phyloP scores from a whole-genome alignment of 1,140 invertebrate species.

The Drosophila arawakana region DNA sequence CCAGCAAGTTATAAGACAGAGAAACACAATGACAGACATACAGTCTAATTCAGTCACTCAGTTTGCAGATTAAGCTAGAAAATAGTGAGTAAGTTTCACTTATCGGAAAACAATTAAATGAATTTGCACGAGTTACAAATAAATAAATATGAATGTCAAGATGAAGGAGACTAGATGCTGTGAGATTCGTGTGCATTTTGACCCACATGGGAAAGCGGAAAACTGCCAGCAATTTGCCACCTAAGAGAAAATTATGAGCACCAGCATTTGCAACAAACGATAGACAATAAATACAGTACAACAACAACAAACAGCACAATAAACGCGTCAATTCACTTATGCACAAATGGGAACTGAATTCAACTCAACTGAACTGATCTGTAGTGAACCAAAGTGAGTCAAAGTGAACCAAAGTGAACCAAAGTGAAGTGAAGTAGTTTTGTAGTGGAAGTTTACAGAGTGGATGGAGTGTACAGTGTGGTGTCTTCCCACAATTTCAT shows the following conservation, averaged over 20 bases:
- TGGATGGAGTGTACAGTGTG: neutral
- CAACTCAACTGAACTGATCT: conserved; percentile 1
- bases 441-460: neutral
- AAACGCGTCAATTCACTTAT: conserved; percentile 64
- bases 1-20: conserved; percentile 35
- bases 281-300: conserved; percentile 30
- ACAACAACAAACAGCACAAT: conserved; percentile 5
- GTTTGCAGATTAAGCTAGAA: conserved; percentile 16
- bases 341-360: conserved; percentile 61
- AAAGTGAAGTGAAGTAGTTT: conserved; percentile 1
- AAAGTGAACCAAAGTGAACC: conserved; percentile 5
- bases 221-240: conserved; percentile 80
- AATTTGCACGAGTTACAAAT: conserved; percentile 74
- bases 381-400: conserved; percentile 2
- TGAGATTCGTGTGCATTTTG: conserved; percentile 67
- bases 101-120: conserved; percentile 75
- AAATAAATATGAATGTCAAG: conserved; percentile 81
- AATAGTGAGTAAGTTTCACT: conserved; percentile 62
- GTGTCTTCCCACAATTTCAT: conserved; percentile 65
- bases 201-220: conserved; percentile 69
- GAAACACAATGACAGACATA: no score
- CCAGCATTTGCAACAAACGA: conserved; percentile 65
- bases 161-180: conserved; percentile 33
- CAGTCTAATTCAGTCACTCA: conserved; percentile 47
- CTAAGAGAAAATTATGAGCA: conserved; percentile 78